Evolutionary conservation across 2,888 invertebrate genomes (phyloP), one percentile per base, ranked within the genome.

Genomic region (Toxonevra muliebris): DNA sequence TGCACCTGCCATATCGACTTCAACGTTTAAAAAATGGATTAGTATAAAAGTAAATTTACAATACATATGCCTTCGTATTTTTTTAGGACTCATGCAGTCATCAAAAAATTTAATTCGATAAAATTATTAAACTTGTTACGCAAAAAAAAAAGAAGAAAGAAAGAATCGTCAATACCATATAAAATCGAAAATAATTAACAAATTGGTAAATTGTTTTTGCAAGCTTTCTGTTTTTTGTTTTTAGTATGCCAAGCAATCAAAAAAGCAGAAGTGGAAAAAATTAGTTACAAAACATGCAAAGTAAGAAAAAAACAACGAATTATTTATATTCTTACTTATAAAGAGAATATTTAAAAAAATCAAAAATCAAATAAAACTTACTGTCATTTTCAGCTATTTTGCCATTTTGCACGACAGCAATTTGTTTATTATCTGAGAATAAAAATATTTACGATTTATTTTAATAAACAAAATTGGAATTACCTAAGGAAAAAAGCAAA

Each of bases 361-460:
- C 52, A 57, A 67, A 66, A 61, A 62, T 55, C 11, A 48, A 42
- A 69, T 65, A 61, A 48, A 70, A 83, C 84, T 83, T 84, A 83
- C 83, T 77, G 77, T 84, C 83, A 78, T 70, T 81, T 72, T 82
- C 82, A 77, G 77, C 73, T 70, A 73, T 76, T 78, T 81, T 84
- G 80, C 84, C 83, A 82, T 84, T 84, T 76, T 74, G 76, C 75
- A 73, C 81, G 76, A 80, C 79, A 80, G 78, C 81, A 77, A 76
- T 79, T 80, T 79, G 80, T 79, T 82, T 84, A 75, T 82, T 77
- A 84, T 83, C 83, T 83, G 80, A 80, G 81, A 80, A 81, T 76
- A 68, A 62, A 80, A 77, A 76, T 73, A 74, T 74, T 79, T 74
- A 77, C 75, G 74, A 73, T 78, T 76, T 76, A 72, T 71, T 68